Evolutionary conservation across 2,888 invertebrate genomes (phyloP).

Genomic region (Ptychoptera albimana): DNA sequence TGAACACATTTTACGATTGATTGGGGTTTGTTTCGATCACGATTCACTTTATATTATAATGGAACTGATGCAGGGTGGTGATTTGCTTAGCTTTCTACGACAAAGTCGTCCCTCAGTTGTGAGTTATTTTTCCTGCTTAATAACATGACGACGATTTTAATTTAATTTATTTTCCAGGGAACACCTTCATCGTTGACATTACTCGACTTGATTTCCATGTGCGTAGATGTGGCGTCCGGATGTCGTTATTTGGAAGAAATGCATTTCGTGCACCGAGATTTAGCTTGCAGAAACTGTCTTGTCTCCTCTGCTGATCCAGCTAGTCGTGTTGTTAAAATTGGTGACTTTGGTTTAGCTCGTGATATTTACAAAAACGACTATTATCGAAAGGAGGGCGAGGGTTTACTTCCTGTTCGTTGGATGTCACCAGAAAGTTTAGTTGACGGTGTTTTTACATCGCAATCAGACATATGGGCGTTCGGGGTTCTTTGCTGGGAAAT

Average conservation of each 20-base stretch:
- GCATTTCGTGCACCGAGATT: slow-evolving; percentile 93
- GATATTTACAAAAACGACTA: slow-evolving; percentile 97
- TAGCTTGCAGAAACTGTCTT: slow-evolving; percentile 91
- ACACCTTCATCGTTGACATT: slow-evolving; percentile 52
- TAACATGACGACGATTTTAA: background rate
- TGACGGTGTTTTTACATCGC: slow-evolving; percentile 91
- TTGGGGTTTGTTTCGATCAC: slow-evolving; percentile 89
- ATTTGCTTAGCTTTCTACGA: slow-evolving; percentile 78
- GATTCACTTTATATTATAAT: slow-evolving; percentile 88
- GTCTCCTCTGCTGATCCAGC: slow-evolving; percentile 56
- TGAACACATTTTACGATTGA: slow-evolving; percentile 79
- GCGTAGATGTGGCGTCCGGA: slow-evolving; percentile 89
- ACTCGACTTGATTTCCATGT: slow-evolving; percentile 78
- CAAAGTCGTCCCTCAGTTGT: slow-evolving; percentile 63
- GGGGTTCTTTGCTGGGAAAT: slow-evolving; percentile 95
- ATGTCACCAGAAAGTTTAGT: slow-evolving; percentile 95
- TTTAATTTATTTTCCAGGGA: slow-evolving; percentile 27
- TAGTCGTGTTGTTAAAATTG: slow-evolving; percentile 51
- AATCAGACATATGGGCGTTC: slow-evolving; percentile 95
- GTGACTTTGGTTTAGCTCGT: slow-evolving; percentile 91
- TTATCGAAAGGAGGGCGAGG: slow-evolving; percentile 85
- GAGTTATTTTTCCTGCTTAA: slow-evolving; percentile 4
- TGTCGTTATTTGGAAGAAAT: slow-evolving; percentile 92
- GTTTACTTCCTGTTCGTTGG: slow-evolving; percentile 89
- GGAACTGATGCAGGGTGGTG: slow-evolving; percentile 97